These are phyloP conservation scores for Marcusenius ussheri DNA, from an alignment of 2,113 vertebrate genomes.

Conservation along the genomic window DNA sequence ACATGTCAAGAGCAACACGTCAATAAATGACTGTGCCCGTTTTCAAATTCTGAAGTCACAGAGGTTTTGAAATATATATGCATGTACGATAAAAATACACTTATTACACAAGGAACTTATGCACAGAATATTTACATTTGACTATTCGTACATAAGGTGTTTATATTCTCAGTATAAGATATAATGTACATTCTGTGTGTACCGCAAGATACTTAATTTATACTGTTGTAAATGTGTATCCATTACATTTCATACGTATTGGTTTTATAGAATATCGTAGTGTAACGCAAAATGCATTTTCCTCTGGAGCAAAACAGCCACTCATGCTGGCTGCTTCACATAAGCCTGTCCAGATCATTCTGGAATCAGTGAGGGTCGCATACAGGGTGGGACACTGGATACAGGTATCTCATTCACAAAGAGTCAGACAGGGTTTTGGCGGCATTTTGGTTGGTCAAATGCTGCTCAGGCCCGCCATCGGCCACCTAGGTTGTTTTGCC, in stretches of 20 bases:
- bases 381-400: slow-evolving; percentile 34
- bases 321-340: slow-evolving; percentile 7
- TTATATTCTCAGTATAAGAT: not conserved
- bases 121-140: not conserved
- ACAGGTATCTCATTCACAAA: slow-evolving; percentile 49
- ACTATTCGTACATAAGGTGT: not conserved
- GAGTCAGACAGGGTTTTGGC: slow-evolving; percentile 33
- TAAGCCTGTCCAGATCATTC: not conserved
- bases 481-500: not conserved
- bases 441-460: not conserved
- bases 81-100: not conserved
- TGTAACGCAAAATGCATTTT: slow-evolving; percentile 7
- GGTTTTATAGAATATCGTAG: not conserved
- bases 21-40: not conserved
- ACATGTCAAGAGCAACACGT: not conserved
- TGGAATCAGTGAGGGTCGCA: slow-evolving; percentile 31
- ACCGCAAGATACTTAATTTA: not conserved
- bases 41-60: not conserved
- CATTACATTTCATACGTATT: not conserved
- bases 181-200: not conserved
- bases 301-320: slow-evolving; percentile 34
- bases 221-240: not conserved
- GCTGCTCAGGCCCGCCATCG: not conserved
- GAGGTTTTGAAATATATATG: not conserved
- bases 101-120: not conserved